A percentile compares a stretch with the other conserved stretches of the same genome.
These are phyloP conservation scores for Drosophila infuscata DNA, from an alignment of 2,888 invertebrate species.

Conservation along the genomic window DNA sequence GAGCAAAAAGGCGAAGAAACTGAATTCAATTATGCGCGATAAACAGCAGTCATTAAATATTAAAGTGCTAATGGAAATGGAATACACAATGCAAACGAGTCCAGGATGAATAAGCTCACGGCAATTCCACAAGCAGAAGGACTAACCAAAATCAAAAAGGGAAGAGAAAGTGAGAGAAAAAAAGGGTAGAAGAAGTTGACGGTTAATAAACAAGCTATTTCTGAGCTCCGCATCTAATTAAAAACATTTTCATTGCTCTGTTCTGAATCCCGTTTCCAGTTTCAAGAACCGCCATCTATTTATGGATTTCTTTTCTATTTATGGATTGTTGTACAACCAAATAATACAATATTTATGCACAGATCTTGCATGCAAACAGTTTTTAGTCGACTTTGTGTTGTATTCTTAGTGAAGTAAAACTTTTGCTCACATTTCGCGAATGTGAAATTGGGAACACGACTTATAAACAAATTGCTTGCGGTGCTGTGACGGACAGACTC, in stretches of 20 bases:
- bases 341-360: not conserved
- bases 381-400: not conserved
- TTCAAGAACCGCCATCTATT: not conserved
- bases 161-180: not conserved
- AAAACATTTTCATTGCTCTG: not conserved
- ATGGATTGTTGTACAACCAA: not conserved
- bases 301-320: too few species aligned
- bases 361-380: not conserved
- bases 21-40: slow-evolving; percentile 74
- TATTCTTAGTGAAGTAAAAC: too few species aligned
- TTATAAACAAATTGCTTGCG: slow-evolving; percentile 13
- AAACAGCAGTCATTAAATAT: slow-evolving; percentile 76
- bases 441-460: not conserved
- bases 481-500: not conserved
- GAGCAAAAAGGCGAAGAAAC: slow-evolving; percentile 61
- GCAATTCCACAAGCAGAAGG: slow-evolving; percentile 11
- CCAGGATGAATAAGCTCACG: not conserved
- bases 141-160: not conserved
- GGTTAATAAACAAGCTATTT: not conserved
- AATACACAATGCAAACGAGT: slow-evolving; percentile 31
- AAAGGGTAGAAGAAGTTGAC: not conserved
- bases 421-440: not conserved
- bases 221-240: not conserved
- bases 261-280: not conserved
- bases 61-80: slow-evolving; percentile 70